Evolutionary conservation across 2,888 invertebrate genomes (phyloP).

Genomic region (Scaptomyza cyrtandrae): DNA sequence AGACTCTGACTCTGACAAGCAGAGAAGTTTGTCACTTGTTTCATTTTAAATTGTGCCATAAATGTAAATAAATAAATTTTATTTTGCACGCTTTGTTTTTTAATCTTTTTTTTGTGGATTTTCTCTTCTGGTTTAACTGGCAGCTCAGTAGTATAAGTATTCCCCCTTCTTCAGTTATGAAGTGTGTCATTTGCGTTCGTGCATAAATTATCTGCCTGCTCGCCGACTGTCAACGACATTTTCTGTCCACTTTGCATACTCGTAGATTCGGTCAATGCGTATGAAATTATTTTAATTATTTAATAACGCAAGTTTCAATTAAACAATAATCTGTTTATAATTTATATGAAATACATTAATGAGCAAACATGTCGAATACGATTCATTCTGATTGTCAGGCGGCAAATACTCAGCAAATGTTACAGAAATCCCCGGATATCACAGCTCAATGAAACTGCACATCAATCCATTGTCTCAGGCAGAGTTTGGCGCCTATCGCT

Average conservation of each 20-base stretch:
- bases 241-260: conserved; percentile 45
- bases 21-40: conserved; percentile 11
- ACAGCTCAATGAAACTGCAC: conserved; percentile 90
- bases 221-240: conserved; percentile 64
- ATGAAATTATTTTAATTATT: conserved; percentile 74
- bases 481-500: conserved; percentile 92
- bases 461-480: conserved; percentile 88
- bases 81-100: conserved; percentile 49
- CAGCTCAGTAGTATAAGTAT: conserved; percentile 35
- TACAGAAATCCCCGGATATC: conserved; percentile 90
- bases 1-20: conserved; percentile 16
- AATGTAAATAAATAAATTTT: conserved; percentile 71
- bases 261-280: conserved; percentile 29
- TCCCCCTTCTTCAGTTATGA: conserved; percentile 2
- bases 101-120: neutral
- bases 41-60: conserved; percentile 42
- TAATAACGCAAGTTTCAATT: conserved; percentile 64
- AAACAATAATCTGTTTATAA: conserved; percentile 66
- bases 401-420: conserved; percentile 90
- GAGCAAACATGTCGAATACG: conserved; percentile 8
- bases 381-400: conserved; percentile 82
- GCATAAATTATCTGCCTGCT: conserved; percentile 62
- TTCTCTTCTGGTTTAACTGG: conserved; percentile 53
- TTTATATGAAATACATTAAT: conserved; percentile 43
- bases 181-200: conserved; percentile 49